Evolutionary conservation across 2,888 invertebrate species (phyloP).

Genomic region (Metopia argyrocephala): DNA sequence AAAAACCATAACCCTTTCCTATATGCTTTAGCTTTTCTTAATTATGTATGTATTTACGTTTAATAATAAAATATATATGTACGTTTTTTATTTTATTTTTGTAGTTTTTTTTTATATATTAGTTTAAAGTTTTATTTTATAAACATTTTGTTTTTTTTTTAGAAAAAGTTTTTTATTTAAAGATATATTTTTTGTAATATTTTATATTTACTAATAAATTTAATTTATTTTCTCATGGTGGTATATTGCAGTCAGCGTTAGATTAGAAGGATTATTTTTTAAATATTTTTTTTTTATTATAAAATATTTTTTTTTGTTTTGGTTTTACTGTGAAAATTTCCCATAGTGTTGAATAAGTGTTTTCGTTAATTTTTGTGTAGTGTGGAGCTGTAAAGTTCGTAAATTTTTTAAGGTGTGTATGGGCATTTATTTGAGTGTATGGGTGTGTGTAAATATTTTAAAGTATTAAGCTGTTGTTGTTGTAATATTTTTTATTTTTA

Average conservation of each 20-base stretch:
- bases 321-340: neutral
- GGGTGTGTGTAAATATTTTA: conserved; percentile 10
- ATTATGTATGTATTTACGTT: conserved; percentile 35
- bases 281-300: conserved; percentile 20
- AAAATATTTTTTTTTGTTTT: conserved; percentile 36
- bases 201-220: conserved; percentile 49
- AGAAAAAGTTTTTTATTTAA: conserved; percentile 26
- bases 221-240: conserved; percentile 69
- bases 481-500: conserved; percentile 37
- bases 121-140: conserved; percentile 33
- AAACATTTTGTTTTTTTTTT: conserved; percentile 10
- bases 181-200: conserved; percentile 19
- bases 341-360: conserved; percentile 32
- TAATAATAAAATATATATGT: conserved; percentile 54
- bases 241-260: conserved; percentile 77
- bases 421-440: neutral
- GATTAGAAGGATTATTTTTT: conserved; percentile 68
- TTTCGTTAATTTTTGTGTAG: conserved; percentile 42
- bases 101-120: conserved; percentile 8
- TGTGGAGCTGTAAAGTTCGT: conserved; percentile 1
- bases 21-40: conserved; percentile 32
- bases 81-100: conserved; percentile 23
- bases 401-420: conserved; percentile 21
- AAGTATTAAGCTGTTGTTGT: conserved; percentile 66
- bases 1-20: conserved; percentile 16